A percentile compares a stretch with the other conserved stretches of the same genome.
Conservation (phyloP, 1,140 invertebrate genomes). For the Macrobrachium rosenbergii region DNA sequence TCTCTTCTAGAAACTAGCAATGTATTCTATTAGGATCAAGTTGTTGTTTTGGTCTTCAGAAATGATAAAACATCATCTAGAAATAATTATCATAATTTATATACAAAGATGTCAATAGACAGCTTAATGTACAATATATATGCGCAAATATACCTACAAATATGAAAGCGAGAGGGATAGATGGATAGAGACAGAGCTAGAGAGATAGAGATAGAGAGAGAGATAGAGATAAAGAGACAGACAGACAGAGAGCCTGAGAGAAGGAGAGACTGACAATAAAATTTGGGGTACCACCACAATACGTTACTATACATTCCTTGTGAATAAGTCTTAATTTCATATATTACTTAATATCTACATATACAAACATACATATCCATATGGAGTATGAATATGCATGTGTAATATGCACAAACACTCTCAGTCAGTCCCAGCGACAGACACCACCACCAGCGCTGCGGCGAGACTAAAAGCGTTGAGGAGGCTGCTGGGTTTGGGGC, state of each 20-base stretch:
- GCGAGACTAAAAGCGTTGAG: background rate
- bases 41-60: too few species aligned
- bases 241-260: too few species aligned
- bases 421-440: too few species aligned
- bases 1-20: too few species aligned
- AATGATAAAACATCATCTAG: too few species aligned
- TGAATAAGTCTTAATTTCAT: background rate
- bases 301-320: too few species aligned
- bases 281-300: too few species aligned
- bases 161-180: conserved; percentile 4
- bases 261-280: background rate
- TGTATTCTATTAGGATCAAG: too few species aligned
- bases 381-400: conserved; percentile 74
- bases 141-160: background rate
- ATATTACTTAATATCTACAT: conserved; percentile 3
- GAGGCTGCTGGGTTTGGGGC: conserved; percentile 81
- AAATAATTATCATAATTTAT: too few species aligned
- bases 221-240: background rate
- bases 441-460: background rate
- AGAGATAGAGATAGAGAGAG: background rate
- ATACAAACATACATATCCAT: conserved; percentile 4
- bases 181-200: background rate
- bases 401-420: too few species aligned
- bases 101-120: background rate
- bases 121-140: background rate